phyloP scores from a whole-genome alignment of 1,140 invertebrate genomes.

The Rhyacophila brunnea region DNA sequence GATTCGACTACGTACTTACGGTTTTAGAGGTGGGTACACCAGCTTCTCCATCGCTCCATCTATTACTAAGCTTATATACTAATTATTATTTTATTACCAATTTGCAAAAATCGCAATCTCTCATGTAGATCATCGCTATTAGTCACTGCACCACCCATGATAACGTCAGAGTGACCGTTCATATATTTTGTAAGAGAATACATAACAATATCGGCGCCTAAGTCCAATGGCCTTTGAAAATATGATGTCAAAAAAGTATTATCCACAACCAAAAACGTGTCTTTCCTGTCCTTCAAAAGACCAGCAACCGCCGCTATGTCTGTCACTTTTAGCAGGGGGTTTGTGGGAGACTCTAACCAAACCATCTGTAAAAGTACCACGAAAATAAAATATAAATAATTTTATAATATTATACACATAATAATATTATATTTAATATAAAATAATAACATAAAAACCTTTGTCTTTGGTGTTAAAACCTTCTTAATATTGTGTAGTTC shows the following conservation, averaged over 20 bases:
- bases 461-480: constrained; percentile 28
- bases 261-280: constrained; percentile 88
- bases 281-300: constrained; percentile 58
- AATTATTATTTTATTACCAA: too few species aligned
- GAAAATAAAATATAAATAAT: too few species aligned
- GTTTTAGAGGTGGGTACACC: too few species aligned
- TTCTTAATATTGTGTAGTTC: constrained; percentile 41
- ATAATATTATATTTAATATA: too few species aligned
- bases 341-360: constrained; percentile 98
- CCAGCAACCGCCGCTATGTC: constrained; percentile 81
- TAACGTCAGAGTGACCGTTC: constrained; percentile 96
- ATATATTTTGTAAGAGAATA: constrained; percentile 98
- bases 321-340: constrained; percentile 88
- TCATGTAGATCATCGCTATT: constrained; percentile 72
- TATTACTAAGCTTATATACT: too few species aligned
- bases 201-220: constrained; percentile 89
- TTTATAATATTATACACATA: too few species aligned
- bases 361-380: constrained; percentile 68
- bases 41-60: too few species aligned
- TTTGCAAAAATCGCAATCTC: constrained; percentile 83
- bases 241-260: constrained; percentile 98
- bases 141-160: constrained; percentile 89
- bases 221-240: constrained; percentile 85
- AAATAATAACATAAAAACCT: too few species aligned
- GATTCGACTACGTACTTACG: too few species aligned